Percentiles rank a stretch among this genome's conserved stretches.
Evolutionary conservation across 2,113 vertebrate species (phyloP).

Genomic region (Dasyornis broadbenti): DNA sequence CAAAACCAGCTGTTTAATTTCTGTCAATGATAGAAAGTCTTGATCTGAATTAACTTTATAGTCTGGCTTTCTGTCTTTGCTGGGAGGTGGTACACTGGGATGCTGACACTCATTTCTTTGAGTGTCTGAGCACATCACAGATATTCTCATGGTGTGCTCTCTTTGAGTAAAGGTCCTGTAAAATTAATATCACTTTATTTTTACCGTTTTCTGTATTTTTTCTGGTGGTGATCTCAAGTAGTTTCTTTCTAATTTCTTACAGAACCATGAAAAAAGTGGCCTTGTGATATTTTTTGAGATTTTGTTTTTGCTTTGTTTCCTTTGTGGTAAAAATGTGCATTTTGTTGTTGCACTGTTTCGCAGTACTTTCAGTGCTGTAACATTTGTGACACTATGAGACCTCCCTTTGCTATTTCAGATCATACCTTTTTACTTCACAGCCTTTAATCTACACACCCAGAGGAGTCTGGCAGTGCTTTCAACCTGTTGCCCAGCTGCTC

Average conservation of each 20-base stretch:
- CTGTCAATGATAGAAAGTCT: background rate
- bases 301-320: background rate
- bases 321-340: background rate
- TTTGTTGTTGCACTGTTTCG: background rate
- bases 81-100: background rate
- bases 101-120: background rate
- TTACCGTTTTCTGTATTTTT: background rate
- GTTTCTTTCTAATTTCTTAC: background rate
- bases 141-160: background rate
- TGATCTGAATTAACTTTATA: background rate
- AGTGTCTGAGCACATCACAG: background rate
- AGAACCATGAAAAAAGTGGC: background rate
- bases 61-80: background rate
- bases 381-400: background rate
- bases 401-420: background rate
- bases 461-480: background rate
- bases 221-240: background rate
- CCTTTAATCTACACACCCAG: background rate
- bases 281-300: accelerated
- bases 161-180: background rate
- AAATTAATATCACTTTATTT: background rate
- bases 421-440: background rate
- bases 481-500: background rate
- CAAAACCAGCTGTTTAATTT: background rate
- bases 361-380: background rate